These are phyloP conservation scores for Oreochromis grahami DNA, from an alignment of 2,797 vertebrate species.

Conservation along the genomic window DNA sequence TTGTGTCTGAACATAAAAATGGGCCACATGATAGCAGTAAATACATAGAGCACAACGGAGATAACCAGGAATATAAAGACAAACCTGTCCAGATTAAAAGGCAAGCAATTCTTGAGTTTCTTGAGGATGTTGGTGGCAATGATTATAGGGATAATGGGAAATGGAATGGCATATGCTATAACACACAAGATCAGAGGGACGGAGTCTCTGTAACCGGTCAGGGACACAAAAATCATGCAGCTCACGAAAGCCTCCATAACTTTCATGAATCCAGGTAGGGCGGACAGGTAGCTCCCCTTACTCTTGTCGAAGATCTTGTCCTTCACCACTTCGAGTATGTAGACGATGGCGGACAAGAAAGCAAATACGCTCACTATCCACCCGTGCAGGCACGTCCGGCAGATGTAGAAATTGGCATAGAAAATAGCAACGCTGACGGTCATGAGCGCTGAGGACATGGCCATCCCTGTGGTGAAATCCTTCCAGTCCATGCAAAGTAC, in stretches of 20 bases:
- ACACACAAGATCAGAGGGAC: conserved; percentile 70
- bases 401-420: conserved; percentile 72
- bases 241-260: conserved; percentile 81
- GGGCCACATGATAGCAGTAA: conserved; percentile 77
- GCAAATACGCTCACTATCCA: conserved; percentile 69
- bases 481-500: conserved; percentile 57
- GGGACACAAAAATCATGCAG: conserved; percentile 80
- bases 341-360: conserved; percentile 69
- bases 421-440: conserved; percentile 75
- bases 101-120: conserved; percentile 67
- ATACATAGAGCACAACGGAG: conserved; percentile 75
- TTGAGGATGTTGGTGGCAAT: conserved; percentile 78
- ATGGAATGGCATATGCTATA: conserved; percentile 78
- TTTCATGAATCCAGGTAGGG: conserved; percentile 80
- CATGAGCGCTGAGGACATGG: conserved; percentile 81
- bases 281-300: conserved; percentile 76
- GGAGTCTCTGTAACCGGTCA: conserved; percentile 47
- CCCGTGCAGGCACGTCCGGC: conserved; percentile 48
- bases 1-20: conserved; percentile 66
- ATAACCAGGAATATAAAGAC: conserved; percentile 75
- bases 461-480: conserved; percentile 81
- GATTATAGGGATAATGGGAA: conserved; percentile 77
- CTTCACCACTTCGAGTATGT: conserved; percentile 70
- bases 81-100: conserved; percentile 72
- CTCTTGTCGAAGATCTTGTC: conserved; percentile 63